Conservation (phyloP, 2,888 invertebrate species). For the Epinotia bilunana region DNA sequence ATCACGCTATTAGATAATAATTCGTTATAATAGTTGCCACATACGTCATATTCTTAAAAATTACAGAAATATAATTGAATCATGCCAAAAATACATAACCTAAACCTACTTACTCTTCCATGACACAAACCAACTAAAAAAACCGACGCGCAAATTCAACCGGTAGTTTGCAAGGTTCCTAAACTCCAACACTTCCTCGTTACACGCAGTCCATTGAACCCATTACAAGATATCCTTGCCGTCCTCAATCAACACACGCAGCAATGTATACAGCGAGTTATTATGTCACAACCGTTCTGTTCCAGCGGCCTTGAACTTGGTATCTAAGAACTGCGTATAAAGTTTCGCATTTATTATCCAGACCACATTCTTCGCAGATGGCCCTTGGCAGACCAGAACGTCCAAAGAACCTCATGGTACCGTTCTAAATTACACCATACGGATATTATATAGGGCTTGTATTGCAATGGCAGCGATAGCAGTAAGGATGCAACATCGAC, state of each 20-base stretch:
- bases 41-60: too few species aligned
- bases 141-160: constrained; percentile 11
- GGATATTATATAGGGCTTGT: background rate
- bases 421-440: background rate
- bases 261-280: constrained; percentile 23
- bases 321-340: constrained; percentile 54
- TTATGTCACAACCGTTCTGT: constrained; percentile 34
- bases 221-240: background rate
- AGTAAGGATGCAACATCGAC: constrained; percentile 29
- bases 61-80: too few species aligned
- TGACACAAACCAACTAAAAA: background rate
- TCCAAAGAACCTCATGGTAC: background rate
- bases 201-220: constrained; percentile 24
- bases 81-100: background rate
- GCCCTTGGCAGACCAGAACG: background rate
- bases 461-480: background rate
- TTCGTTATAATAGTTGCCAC: background rate
- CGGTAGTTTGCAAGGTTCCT: constrained; percentile 18
- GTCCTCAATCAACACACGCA: background rate
- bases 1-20: background rate
- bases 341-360: constrained; percentile 52
- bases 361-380: constrained; percentile 48
- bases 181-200: constrained; percentile 25
- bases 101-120: background rate
- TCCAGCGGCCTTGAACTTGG: constrained; percentile 59